Base-by-base conservation (phyloP, 2,113 vertebrate genomes). In the Dinomys branickii region DNA sequence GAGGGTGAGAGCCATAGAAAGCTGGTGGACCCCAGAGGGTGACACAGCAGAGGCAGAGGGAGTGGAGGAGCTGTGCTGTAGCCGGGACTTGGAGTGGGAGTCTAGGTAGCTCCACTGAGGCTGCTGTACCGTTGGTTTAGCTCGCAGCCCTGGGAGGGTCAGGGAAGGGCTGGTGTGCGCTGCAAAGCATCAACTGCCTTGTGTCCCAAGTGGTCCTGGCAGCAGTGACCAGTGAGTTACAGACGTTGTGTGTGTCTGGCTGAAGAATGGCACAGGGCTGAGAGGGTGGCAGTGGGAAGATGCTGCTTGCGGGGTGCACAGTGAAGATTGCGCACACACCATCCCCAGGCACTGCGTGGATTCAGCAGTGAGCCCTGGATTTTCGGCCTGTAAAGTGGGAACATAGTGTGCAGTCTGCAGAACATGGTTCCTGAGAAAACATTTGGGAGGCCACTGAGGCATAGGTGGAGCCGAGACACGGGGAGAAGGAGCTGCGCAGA, bases 91-190 rank as follows among this genome's bases (percentile, higher is more conserved):
- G n/a, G 13, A 30, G n/a, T 11, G 54, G 17, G n/a, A 16, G 22
- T 20, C 50, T 50, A 14, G 12, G 0, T 22, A 33, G 26, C 0
- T 9, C 12, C 1, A 9, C 19, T 16, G 1, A 22, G 35, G 19
- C 26, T 44, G 7, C 4, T 2, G 3, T 44, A 9, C 12, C 14
- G 7, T 89, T 13, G 10, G 50, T n/a, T 56, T 50, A 6, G 30
- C 38, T 26, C 58, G 24, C 9, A 30, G 0, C 0, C 33, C 61
- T 28, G 44, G 38, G 35, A 24, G 47, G 24, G 16, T 3, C 6
- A 63, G 22, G 12, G 12, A 4, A 7, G 75, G 26, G 28, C 56
- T 9, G 63, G 44, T 28, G 16, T 41, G 47, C 17, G 7, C 56
- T 24, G 44, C 78, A 61, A 71, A 41, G 8, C 0, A 7, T 73